Evolutionary conservation across 2,888 invertebrate genomes (phyloP).

Genomic region (Girardia tigrina): DNA sequence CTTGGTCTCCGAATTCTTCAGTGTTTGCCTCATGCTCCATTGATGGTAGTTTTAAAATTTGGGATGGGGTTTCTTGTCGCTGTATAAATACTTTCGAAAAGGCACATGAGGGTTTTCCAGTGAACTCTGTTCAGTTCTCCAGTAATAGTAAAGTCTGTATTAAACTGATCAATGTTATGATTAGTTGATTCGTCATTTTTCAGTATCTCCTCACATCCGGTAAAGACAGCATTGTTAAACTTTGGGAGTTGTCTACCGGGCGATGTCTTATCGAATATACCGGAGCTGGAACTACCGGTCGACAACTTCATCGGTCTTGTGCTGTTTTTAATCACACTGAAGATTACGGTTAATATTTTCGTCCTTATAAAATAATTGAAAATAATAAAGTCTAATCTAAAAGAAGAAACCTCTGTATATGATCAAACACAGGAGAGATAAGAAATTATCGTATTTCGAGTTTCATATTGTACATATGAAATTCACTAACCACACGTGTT

Average conservation of each 20-base stretch:
- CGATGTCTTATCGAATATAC: conserved; percentile 92
- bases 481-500: too few species aligned
- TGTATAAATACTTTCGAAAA: conserved; percentile 81
- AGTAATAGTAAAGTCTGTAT: conserved; percentile 75
- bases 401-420: too few species aligned
- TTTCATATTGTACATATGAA: too few species aligned
- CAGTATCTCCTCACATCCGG: conserved; percentile 85
- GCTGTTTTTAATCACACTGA: conserved; percentile 96
- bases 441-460: too few species aligned
- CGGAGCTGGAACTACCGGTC: conserved; percentile 68
- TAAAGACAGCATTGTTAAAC: conserved; percentile 83
- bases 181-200: conserved; percentile 39
- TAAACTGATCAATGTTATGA: too few species aligned
- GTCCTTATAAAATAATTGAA: too few species aligned
- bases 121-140: conserved; percentile 81
- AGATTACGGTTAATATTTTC: conserved; percentile 76
- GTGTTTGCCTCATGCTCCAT: conserved; percentile 71
- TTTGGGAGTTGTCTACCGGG: conserved; percentile 94
- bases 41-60: conserved; percentile 82
- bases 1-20: conserved; percentile 61
- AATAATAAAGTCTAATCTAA: too few species aligned
- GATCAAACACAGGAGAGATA: too few species aligned
- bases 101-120: conserved; percentile 83
- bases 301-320: conserved; percentile 79
- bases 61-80: conserved; percentile 80